Evolutionary conservation across 2,797 vertebrate genomes (phyloP).

Genomic region (Gobio occitaniae): DNA sequence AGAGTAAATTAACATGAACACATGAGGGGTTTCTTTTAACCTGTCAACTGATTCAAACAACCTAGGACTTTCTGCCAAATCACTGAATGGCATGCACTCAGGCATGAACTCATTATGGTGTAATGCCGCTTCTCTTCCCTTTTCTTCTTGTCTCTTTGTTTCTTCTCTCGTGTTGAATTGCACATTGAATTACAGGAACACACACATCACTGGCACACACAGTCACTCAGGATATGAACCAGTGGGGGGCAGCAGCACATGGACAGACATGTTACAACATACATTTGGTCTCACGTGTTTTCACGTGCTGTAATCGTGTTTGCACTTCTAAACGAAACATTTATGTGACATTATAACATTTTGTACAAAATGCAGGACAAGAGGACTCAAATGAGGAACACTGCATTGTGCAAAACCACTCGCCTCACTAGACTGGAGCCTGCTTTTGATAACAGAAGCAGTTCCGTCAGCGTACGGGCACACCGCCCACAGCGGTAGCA

Average conservation of each 20-base stretch:
- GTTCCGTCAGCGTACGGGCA: constrained; percentile 45
- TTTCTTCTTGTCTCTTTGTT: constrained; percentile 7
- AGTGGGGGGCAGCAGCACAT: constrained; percentile 40
- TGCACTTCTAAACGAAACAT: constrained; percentile 1
- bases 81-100: background rate
- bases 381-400: constrained; percentile 3
- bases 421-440: background rate
- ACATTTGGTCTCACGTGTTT: background rate
- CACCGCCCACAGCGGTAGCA: constrained; percentile 66
- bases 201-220: background rate
- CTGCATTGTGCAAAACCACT: background rate
- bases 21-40: constrained; percentile 18
- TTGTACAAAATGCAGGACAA: background rate
- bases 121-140: background rate
- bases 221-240: background rate
- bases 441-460: constrained; percentile 41
- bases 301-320: background rate
- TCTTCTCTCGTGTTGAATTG: background rate
- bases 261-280: constrained; percentile 19
- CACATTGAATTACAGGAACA: background rate
- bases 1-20: constrained; percentile 8
- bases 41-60: constrained; percentile 13
- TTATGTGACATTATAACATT: background rate
- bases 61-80: background rate
- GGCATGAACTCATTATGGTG: background rate